These are phyloP conservation scores for Limnephilus rhombicus DNA, from an alignment of 2,888 invertebrate species.

Conservation along the genomic window DNA sequence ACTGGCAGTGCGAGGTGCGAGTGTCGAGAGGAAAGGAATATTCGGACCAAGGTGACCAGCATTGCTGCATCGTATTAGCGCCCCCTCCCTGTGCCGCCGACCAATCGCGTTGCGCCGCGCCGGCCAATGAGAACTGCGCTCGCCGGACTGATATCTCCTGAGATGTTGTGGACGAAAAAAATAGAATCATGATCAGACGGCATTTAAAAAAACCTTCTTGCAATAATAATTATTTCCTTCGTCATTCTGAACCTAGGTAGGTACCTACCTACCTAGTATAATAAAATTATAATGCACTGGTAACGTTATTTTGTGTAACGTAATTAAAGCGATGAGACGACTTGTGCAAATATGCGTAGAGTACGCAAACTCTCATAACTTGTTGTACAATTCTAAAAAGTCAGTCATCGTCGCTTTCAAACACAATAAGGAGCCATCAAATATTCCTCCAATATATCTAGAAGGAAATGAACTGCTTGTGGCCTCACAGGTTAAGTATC, in stretches of 20 bases:
- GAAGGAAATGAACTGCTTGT: too few species aligned
- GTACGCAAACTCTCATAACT: too few species aligned
- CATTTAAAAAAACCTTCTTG: not conserved
- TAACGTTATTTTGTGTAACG: not conserved
- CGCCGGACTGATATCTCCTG: not conserved
- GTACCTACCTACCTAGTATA: not conserved
- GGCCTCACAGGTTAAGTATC: too few species aligned
- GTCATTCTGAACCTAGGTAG: not conserved
- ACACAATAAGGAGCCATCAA: too few species aligned
- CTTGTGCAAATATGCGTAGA: too few species aligned
- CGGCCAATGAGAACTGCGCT: not conserved
- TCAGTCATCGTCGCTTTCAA: too few species aligned
- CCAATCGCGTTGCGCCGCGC: conserved; percentile 18
- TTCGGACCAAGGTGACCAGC: conserved; percentile 46
- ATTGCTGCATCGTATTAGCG: conserved; percentile 34
- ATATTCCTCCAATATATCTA: too few species aligned
- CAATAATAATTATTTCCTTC: not conserved
- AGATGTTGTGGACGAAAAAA: not conserved
- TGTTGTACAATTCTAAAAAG: too few species aligned
- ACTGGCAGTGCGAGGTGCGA: too few species aligned
- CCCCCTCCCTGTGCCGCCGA: not conserved
- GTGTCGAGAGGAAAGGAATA: conserved; percentile 8
- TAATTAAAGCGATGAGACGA: too few species aligned
- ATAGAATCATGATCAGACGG: not conserved
- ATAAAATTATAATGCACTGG: not conserved